These are phyloP conservation scores for Bos indicus DNA, from an alignment of 2,113 vertebrate genomes.

Conservation along the genomic window DNA sequence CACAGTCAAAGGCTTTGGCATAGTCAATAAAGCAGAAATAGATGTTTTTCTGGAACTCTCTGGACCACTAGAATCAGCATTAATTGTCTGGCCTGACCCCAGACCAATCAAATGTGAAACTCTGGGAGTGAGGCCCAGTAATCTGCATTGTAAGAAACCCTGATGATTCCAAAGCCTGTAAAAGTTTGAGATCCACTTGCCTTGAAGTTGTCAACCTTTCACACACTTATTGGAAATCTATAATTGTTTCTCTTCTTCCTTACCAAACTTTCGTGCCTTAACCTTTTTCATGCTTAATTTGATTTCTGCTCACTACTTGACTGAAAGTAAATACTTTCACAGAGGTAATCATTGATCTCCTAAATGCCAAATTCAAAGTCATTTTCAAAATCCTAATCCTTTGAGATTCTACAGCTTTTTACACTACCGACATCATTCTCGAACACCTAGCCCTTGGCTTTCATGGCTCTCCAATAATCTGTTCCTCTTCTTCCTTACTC, in stretches of 20 bases:
- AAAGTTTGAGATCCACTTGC: background rate
- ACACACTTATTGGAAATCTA: background rate
- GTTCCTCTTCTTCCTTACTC: background rate
- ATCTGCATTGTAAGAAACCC: background rate
- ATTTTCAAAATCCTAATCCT: background rate
- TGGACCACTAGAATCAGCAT: background rate
- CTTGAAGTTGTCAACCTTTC: background rate
- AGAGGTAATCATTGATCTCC: background rate
- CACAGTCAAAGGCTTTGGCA: no score
- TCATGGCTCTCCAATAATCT: background rate
- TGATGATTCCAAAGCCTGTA: background rate
- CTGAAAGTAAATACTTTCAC: background rate
- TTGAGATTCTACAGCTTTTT: background rate
- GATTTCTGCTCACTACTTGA: background rate
- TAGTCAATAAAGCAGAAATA: no score
- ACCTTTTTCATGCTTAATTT: background rate
- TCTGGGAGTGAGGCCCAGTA: background rate
- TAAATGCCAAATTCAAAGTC: background rate
- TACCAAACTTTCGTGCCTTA: background rate
- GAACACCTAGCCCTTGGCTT: background rate
- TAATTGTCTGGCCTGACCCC: background rate
- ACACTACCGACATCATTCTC: background rate
- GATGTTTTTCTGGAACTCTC: no score
- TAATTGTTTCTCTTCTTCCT: background rate
- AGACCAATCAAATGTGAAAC: background rate